Percentiles rank a stretch among this genome's conserved stretches.
These are phyloP conservation scores for Iselma pallidipennis DNA, from an alignment of 2,888 invertebrate species.

Conservation along the genomic window DNA sequence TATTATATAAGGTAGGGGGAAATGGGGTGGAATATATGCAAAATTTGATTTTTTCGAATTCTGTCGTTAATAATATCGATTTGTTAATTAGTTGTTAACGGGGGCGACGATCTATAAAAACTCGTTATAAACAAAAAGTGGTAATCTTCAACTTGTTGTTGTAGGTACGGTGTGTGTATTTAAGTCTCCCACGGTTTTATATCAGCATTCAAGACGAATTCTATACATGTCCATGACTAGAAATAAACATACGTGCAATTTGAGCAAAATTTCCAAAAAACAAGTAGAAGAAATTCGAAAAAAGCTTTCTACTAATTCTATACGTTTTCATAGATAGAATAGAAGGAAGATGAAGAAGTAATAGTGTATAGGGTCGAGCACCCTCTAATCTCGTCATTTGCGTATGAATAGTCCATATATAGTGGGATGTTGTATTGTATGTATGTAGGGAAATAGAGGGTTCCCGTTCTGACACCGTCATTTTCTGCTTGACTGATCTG, in stretches of 20 bases:
- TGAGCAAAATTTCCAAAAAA: background rate
- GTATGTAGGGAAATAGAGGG: slow-evolving; percentile 24
- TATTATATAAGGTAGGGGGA: background rate
- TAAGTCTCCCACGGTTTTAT: slow-evolving; percentile 1
- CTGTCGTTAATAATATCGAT: background rate
- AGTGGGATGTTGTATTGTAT: slow-evolving; percentile 33
- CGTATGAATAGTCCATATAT: slow-evolving; percentile 53
- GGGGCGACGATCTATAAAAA: background rate
- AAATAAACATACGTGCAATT: background rate
- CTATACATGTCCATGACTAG: background rate
- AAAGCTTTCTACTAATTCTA: background rate
- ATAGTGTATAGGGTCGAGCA: slow-evolving; percentile 16
- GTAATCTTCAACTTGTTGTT: too few species aligned
- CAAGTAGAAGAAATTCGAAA: background rate
- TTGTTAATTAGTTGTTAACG: background rate
- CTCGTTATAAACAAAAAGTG: background rate
- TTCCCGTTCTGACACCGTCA: slow-evolving; percentile 56
- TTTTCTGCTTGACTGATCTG: slow-evolving; percentile 56
- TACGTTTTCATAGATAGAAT: background rate
- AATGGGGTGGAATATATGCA: background rate
- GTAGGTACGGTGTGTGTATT: background rate
- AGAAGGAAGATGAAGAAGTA: background rate
- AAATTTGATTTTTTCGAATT: background rate
- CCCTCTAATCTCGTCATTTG: slow-evolving; percentile 52
- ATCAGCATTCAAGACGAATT: slow-evolving; percentile 4